Base-by-base conservation (phyloP, 2,888 invertebrate genomes). In the Chloroclysta siterata region DNA sequence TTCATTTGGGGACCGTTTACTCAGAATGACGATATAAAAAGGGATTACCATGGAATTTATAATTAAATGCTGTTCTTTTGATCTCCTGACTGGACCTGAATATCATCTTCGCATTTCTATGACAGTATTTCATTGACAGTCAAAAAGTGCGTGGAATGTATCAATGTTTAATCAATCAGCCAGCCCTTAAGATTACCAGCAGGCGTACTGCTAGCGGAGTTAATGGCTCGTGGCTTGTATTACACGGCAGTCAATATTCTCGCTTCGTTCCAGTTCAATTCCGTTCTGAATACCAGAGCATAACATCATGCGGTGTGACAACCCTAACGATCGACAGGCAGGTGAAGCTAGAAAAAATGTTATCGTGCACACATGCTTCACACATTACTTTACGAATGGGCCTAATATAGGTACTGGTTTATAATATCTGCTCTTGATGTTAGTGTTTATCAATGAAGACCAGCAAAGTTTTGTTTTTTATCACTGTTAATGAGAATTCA, bases 221-320 rank as follows among this genome's bases (percentile, higher is more conserved):
- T 66, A 65, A 69, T 65, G 66, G 66, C 63, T 67, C 69, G 67
- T 67, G 65, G 36, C 65, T 58, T 50, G 47, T 47, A 48, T 60
- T 48, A 60, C 61, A 56, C 52, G 55, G n/a, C 39, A 56, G 52
- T 47, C 46, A 51, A 56, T 52, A 56, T 62, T 62, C 61, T 55
- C 52, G 56, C 47, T 56, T 56, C 52, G 61, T 56, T 52, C 61
- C 61, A 55, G 55, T 51, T 61, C 51, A 55, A 55, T 54, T 48
- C 42, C 54, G 54, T 54, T 60, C 41, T 42, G 22, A 46, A 60
- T 53, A 53, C 29, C 48, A 53, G 50, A 60, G 7, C 47, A 42
- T 48, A 60, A 4, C 41, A 50, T 54, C 33, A 44, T 46, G 33
- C 11, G 14, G 17, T 36, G 33, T 53, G 60, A 54, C 48, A 60